These are phyloP conservation scores for Watsonalla binaria DNA, from an alignment of 2,888 invertebrate genomes.

Conservation along the genomic window DNA sequence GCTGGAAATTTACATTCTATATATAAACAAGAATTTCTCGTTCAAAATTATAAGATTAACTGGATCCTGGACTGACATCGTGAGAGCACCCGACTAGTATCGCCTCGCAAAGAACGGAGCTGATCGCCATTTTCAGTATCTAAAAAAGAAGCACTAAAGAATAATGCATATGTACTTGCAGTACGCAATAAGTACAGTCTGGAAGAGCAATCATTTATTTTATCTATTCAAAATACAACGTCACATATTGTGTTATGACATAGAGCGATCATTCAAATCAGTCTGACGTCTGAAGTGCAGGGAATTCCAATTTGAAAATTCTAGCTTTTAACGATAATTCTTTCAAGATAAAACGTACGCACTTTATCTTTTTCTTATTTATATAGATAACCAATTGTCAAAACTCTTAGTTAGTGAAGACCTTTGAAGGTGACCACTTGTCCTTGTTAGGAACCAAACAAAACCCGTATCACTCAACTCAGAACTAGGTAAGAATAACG, in stretches of 20 bases:
- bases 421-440: constrained; percentile 13
- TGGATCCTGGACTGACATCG: no score
- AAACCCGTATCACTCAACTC: no score
- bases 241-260: constrained; percentile 4
- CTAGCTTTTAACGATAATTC: constrained; percentile 32
- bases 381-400: constrained; percentile 14
- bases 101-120: no score
- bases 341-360: constrained; percentile 33
- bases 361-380: constrained; percentile 20
- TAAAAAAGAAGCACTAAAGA: no score
- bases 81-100: no score
- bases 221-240: not conserved
- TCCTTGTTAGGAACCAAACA: not conserved
- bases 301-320: constrained; percentile 25
- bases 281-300: constrained; percentile 24
- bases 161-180: no score
- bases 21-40: no score
- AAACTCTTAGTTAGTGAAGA: constrained; percentile 18
- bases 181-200: no score
- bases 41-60: no score
- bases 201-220: not conserved
- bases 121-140: no score
- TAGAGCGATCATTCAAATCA: constrained; percentile 22
- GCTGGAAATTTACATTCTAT: no score
- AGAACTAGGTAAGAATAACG: constrained; percentile 3